phyloP scores from a whole-genome alignment of 2,113 vertebrate genomes.

The Tenebrosternarchus preto region DNA sequence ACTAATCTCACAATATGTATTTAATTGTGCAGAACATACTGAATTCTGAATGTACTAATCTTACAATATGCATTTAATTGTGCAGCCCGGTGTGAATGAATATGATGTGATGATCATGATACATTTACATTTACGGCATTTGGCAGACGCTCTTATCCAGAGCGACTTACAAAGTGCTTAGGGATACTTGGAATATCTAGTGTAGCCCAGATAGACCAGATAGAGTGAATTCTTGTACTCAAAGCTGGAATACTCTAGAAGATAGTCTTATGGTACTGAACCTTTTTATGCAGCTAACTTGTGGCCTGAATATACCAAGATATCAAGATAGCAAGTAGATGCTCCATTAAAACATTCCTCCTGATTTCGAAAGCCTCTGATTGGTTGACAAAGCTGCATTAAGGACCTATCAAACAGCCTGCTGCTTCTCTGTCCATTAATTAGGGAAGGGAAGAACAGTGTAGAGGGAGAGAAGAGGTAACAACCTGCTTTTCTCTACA shows the following conservation, averaged over 20 bases:
- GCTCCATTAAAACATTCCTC: constrained; percentile 59
- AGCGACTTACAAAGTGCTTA: no score
- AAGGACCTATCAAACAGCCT: constrained; percentile 75
- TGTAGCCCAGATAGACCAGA: no score
- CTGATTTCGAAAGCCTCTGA: constrained; percentile 77
- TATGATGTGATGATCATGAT: constrained; percentile 54
- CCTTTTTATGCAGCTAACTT: no score
- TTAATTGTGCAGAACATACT: background rate
- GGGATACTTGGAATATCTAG: no score
- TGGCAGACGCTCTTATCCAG: no score
- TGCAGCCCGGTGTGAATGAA: constrained; percentile 3
- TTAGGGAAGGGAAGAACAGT: constrained; percentile 69
- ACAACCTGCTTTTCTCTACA: constrained; percentile 14
- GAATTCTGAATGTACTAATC: background rate
- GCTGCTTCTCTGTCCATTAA: constrained; percentile 77
- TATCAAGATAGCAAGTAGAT: constrained; percentile 70
- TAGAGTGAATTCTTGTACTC: no score
- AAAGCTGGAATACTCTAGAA: no score
- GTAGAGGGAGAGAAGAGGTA: constrained; percentile 52
- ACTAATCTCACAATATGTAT: background rate
- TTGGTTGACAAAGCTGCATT: constrained; percentile 78
- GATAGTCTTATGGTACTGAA: no score
- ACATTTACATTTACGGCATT: no score
- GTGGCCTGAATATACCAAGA: no score
- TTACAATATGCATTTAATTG: background rate